Evolutionary conservation across 30 jellyfish, hydroid and myxozoan species (phyloP), one percentile per base, ranked within the genome.

Genomic region (Pseudorhiza aurosa): DNA sequence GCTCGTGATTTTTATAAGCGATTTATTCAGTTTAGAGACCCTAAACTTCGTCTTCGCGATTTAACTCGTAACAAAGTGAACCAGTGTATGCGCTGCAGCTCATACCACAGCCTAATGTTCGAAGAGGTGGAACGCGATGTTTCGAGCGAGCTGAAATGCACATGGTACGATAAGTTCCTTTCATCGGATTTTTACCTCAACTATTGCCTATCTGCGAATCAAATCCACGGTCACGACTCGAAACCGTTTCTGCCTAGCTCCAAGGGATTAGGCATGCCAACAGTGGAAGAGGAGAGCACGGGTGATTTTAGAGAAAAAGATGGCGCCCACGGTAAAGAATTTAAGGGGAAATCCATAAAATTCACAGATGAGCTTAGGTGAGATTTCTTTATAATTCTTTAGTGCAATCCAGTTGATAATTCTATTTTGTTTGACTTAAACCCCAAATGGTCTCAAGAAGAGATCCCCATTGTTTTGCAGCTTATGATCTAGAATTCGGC

Each of bases 1-100:
- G 98, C 95, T 24, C 58, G 90, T 56, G 98, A 91, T 51, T 84
- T 91, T 60, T 93, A 83, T 57, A 72, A 82, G 50, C 70, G 97
- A 44, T 93, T 75, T 69, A 87, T 93, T 19, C 96, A 80, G 71
- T 79, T 35, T 50, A 74, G 90, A 43, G 96, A 93, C 77, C 76
- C 96, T 6, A 60, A 81, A 40, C 83, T 90, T 39, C 96, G 68
- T 4, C 44, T 90, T 26, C 84, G 85, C 21, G 97, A 90, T 40
- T 87, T 58, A 50, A 89, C 97, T 2, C 64, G 97, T 50, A 60
- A 81, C 35, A 71, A 72, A 56, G 87, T 84, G 5, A 87, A 75
- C 28, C 79, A 82, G 75, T 50, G 84, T 31, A 69, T 90, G 81
- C 74, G 90, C n/a, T 81, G 85, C 33, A 90, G 85, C 45, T 68